A percentile compares a stretch with the other conserved stretches of the same genome.
Conservation (phyloP, 1,140 invertebrate genomes). For the Ridgeia piscesae region DNA sequence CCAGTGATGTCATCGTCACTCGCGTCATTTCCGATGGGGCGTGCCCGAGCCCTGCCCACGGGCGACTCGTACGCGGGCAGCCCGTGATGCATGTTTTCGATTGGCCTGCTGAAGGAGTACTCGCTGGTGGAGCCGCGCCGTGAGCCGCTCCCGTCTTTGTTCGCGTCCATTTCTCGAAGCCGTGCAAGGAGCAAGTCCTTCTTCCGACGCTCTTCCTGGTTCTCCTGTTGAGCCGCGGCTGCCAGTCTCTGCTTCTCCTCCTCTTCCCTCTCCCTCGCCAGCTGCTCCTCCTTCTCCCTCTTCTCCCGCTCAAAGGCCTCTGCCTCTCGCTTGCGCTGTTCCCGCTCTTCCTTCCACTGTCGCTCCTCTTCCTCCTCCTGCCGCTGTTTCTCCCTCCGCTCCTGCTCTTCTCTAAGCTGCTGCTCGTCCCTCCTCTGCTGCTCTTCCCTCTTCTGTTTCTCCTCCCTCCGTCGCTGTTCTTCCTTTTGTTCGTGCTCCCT, state of each 20-base stretch:
- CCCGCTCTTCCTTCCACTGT: conserved; percentile 13
- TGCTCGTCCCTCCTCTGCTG: background rate
- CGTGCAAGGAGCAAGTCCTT: conserved; percentile 27
- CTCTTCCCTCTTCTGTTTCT: background rate
- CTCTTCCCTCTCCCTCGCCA: conserved; percentile 15
- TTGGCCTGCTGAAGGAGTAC: conserved; percentile 37
- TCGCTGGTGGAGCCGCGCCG: background rate
- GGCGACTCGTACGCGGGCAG: conserved; percentile 42
- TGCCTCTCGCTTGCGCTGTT: background rate
- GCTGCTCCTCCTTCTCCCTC: conserved; percentile 16
- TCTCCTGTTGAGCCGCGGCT: background rate
- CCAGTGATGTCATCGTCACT: conserved; percentile 33
- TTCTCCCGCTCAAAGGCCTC: conserved; percentile 7
- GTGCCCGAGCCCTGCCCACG: conserved; percentile 31
- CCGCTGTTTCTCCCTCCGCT: background rate
- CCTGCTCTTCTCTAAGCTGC: background rate
- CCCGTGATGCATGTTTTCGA: conserved; percentile 45
- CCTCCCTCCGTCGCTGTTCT: conserved; percentile 9
- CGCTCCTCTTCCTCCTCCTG: conserved; percentile 10
- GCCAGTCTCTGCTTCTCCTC: conserved; percentile 14
- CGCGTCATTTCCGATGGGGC: background rate
- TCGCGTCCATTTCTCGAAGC: conserved; percentile 22
- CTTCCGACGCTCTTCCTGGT: conserved; percentile 16
- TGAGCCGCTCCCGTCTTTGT: background rate
- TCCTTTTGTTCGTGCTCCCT: background rate